A percentile compares a stretch with the other conserved stretches of the same genome.
Evolutionary conservation across 2,888 invertebrate species (phyloP).

Genomic region (Caradrina clavipalpis): DNA sequence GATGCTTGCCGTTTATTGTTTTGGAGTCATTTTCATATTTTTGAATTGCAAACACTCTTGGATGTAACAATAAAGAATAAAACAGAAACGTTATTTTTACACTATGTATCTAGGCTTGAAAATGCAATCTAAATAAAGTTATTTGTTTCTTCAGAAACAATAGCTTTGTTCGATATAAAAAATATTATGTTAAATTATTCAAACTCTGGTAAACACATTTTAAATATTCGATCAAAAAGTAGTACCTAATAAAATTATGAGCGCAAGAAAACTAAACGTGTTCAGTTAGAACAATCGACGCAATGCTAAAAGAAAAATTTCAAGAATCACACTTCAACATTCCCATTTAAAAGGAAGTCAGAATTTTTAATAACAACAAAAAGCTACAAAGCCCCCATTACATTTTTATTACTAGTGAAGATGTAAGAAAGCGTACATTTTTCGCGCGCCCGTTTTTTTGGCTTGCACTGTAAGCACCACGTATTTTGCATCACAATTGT

Average conservation of each 20-base stretch:
- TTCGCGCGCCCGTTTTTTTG: slow-evolving; percentile 71
- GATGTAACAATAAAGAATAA: slow-evolving; percentile 3
- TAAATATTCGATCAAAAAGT: neutral
- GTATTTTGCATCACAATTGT: slow-evolving; percentile 87
- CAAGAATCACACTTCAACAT: slow-evolving; percentile 25
- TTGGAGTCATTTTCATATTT: slow-evolving; percentile 63
- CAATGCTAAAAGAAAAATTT: neutral
- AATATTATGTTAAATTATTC: neutral
- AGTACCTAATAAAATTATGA: neutral
- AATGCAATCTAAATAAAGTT: neutral
- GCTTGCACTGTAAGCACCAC: slow-evolving; percentile 70
- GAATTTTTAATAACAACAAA: slow-evolving; percentile 65
- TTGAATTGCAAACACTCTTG: slow-evolving; percentile 44
- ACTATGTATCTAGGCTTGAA: neutral
- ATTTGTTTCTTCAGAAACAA: neutral
- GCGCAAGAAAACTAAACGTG: neutral
- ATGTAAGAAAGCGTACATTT: slow-evolving; percentile 70
- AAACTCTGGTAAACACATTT: neutral
- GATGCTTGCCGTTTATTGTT: slow-evolving; percentile 66
- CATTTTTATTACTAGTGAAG: slow-evolving; percentile 67
- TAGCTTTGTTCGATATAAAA: neutral
- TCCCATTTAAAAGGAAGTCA: slow-evolving; percentile 59
- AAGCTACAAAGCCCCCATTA: slow-evolving; percentile 62
- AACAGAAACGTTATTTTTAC: neutral
- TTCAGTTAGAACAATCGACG: neutral